These are phyloP conservation scores for Lottia scabra DNA, from an alignment of 2,888 invertebrate genomes.

Conservation along the genomic window DNA sequence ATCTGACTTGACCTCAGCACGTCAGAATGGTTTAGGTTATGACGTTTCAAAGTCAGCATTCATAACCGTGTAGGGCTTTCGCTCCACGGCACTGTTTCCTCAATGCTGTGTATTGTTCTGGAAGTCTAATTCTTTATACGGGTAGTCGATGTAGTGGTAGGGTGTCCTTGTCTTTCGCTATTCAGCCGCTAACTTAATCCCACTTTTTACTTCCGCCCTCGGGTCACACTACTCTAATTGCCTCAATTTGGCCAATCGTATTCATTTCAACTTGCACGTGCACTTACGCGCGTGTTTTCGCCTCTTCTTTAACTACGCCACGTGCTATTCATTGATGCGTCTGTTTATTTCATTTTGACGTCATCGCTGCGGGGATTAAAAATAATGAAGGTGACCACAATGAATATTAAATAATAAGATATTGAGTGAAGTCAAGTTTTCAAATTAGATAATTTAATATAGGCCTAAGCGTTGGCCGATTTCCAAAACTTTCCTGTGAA, in stretches of 20 bases:
- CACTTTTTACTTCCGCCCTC: constrained; percentile 13
- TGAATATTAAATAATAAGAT: constrained; percentile 6
- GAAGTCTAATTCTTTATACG: background rate
- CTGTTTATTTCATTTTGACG: constrained; percentile 17
- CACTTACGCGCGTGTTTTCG: constrained; percentile 23
- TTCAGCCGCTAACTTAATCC: background rate
- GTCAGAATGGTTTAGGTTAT: too few species aligned
- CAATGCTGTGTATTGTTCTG: too few species aligned
- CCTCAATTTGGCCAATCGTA: constrained; percentile 28
- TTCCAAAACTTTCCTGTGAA: too few species aligned
- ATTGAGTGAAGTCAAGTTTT: too few species aligned
- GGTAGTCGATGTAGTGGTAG: background rate
- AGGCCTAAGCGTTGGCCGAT: too few species aligned
- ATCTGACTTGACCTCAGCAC: too few species aligned
- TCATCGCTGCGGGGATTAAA: constrained; percentile 23
- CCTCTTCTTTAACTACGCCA: constrained; percentile 17
- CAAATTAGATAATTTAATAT: too few species aligned
- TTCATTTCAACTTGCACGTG: constrained; percentile 27
- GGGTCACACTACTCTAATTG: constrained; percentile 21
- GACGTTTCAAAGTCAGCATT: too few species aligned
- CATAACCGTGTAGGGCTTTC: too few species aligned
- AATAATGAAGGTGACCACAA: constrained; percentile 23
- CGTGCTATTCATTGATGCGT: constrained; percentile 18
- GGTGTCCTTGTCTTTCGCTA: background rate
- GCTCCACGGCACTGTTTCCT: too few species aligned